Conservation (phyloP, 2,113 vertebrate species). For the Desmodus rotundus region DNA sequence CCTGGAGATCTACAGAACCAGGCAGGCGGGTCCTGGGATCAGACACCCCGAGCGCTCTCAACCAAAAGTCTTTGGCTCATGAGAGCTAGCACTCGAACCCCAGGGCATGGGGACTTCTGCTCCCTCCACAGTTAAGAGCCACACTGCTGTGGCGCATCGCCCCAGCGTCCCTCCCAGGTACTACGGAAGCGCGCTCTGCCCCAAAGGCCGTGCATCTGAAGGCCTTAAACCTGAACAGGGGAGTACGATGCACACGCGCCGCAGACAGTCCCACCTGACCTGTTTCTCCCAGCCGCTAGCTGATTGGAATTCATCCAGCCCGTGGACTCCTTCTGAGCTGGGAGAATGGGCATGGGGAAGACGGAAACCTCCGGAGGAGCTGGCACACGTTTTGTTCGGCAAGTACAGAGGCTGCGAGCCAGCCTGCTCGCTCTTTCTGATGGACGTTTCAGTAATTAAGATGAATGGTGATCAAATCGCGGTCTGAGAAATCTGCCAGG, state of each 20-base stretch:
- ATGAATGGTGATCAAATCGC: not conserved
- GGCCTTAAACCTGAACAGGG: accelerated
- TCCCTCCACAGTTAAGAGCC: not conserved
- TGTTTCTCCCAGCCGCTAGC: not conserved
- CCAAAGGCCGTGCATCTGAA: too few species aligned
- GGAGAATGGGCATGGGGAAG: not conserved
- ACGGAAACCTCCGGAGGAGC: not conserved
- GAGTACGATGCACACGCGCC: accelerated
- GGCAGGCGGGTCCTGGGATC: accelerated
- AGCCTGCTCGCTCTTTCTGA: not conserved
- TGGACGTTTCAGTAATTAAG: not conserved
- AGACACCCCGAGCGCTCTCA: accelerated
- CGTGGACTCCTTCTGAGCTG: accelerated
- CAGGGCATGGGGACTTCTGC: too few species aligned
- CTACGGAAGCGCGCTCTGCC: accelerated
- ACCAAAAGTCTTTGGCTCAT: not conserved
- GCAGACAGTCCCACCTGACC: too few species aligned
- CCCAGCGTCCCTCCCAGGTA: not conserved
- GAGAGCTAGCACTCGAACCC: accelerated
- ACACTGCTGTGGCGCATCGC: accelerated
- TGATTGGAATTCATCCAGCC: not conserved
- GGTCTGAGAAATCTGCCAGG: not conserved
- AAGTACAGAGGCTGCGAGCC: not conserved
- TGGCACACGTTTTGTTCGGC: not conserved
- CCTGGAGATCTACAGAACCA: accelerated